These are phyloP conservation scores for Parnassius orleans DNA, from an alignment of 2,888 invertebrate genomes.

Conservation along the genomic window DNA sequence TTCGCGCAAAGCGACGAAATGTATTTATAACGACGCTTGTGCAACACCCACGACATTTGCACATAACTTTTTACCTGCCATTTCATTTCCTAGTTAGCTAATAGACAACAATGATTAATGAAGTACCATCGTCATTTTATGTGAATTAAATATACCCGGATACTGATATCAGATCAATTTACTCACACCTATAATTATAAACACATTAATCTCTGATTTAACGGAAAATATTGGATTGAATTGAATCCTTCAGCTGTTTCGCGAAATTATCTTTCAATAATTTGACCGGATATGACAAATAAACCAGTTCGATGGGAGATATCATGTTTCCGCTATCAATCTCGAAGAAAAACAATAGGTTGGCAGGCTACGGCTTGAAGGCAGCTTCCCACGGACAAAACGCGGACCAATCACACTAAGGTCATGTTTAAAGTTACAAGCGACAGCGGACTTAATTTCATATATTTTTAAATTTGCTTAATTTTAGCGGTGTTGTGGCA, in stretches of 20 bases:
- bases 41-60: constrained; percentile 61
- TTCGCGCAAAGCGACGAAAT: constrained; percentile 64
- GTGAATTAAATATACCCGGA: constrained; percentile 46
- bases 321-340: constrained; percentile 71
- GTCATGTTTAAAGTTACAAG: constrained; percentile 9
- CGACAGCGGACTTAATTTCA: constrained; percentile 8
- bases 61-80: constrained; percentile 34
- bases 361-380: constrained; percentile 39
- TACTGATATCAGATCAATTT: constrained; percentile 39
- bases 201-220: constrained; percentile 55
- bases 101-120: constrained; percentile 63
- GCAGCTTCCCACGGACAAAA: constrained; percentile 50
- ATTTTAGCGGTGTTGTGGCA: no score
- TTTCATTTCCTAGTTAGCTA: constrained; percentile 59
- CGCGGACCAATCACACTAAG: constrained; percentile 32
- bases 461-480: no score
- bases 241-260: constrained; percentile 37
- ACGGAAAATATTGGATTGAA: constrained; percentile 34
- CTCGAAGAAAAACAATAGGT: constrained; percentile 58
- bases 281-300: constrained; percentile 66
- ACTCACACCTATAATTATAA: constrained; percentile 54
- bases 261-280: constrained; percentile 46
- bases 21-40: constrained; percentile 68
- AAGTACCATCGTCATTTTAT: constrained; percentile 36
- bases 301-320: constrained; percentile 52